A percentile compares a stretch with the other conserved stretches of the same genome.
These are phyloP conservation scores for Muscicapa adusta DNA, from an alignment of 2,113 vertebrate genomes.

Conservation along the genomic window DNA sequence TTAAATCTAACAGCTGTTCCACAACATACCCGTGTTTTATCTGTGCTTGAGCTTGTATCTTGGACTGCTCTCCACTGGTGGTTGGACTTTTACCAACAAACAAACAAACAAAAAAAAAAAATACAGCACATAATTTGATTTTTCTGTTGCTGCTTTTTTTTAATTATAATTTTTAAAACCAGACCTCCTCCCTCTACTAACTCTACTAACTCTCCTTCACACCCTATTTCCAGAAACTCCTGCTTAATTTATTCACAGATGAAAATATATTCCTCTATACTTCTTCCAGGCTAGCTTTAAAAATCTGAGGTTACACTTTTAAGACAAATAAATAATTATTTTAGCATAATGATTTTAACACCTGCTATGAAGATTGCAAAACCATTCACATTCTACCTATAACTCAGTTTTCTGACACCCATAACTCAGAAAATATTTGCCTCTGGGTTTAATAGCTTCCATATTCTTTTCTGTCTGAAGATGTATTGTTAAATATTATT, in stretches of 20 bases:
- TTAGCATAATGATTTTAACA: slow-evolving; percentile 26
- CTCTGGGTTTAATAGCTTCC: slow-evolving; percentile 37
- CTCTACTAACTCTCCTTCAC: not conserved
- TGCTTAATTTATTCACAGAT: not conserved
- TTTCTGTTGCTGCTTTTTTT: not conserved
- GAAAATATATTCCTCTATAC: not conserved
- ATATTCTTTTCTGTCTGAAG: slow-evolving; percentile 38
- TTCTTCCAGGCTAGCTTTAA: slow-evolving; percentile 11
- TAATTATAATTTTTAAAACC: not conserved
- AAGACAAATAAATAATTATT: slow-evolving; percentile 50
- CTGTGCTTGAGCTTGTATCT: not conserved
- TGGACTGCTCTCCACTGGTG: not conserved
- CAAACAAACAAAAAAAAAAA: not conserved
- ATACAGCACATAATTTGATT: not conserved
- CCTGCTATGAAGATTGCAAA: slow-evolving; percentile 40
- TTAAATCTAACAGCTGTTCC: not conserved
- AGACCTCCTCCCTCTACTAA: not conserved
- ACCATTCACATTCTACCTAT: slow-evolving; percentile 21
- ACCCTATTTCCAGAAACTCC: not conserved
- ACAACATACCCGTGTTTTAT: not conserved
- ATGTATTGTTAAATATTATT: slow-evolving; percentile 22
- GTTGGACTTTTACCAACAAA: slow-evolving; percentile 35
- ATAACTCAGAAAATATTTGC: slow-evolving; percentile 54
- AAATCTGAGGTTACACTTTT: slow-evolving; percentile 13
- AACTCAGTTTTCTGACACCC: slow-evolving; percentile 12